These are phyloP conservation scores for Agapornis roseicollis DNA, from an alignment of 2,113 vertebrate genomes.

Conservation along the genomic window DNA sequence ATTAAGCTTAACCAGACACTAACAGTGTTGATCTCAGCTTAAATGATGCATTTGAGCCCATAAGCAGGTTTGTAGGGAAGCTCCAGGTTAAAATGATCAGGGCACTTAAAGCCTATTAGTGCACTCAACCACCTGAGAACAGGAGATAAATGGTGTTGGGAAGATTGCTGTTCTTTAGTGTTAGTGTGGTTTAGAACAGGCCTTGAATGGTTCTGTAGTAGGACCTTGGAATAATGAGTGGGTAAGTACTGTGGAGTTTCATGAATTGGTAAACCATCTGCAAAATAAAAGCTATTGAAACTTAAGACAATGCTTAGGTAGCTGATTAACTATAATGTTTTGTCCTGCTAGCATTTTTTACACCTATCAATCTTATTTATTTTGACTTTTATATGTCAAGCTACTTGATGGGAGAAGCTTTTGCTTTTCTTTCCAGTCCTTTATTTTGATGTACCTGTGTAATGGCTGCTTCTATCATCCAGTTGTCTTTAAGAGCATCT, in stretches of 20 bases:
- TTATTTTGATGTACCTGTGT: background rate
- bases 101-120: background rate
- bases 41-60: background rate
- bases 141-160: background rate
- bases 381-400: background rate
- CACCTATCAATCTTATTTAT: background rate
- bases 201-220: background rate
- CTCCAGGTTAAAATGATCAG: background rate
- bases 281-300: background rate
- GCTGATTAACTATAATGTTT: background rate
- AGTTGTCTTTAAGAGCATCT: background rate
- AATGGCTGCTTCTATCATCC: background rate
- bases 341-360: background rate
- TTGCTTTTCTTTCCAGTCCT: background rate
- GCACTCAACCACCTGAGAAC: background rate
- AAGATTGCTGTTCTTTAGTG: background rate
- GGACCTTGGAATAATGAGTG: background rate
- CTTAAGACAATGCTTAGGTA: background rate
- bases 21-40: background rate
- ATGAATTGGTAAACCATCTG: background rate
- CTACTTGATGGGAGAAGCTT: background rate
- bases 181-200: background rate
- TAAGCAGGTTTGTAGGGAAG: background rate
- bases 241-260: background rate
- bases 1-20: background rate